A percentile compares a stretch with the other conserved stretches of the same genome.
phyloP scores from a whole-genome alignment of 2,113 vertebrate species.

The Marmota flaviventris region DNA sequence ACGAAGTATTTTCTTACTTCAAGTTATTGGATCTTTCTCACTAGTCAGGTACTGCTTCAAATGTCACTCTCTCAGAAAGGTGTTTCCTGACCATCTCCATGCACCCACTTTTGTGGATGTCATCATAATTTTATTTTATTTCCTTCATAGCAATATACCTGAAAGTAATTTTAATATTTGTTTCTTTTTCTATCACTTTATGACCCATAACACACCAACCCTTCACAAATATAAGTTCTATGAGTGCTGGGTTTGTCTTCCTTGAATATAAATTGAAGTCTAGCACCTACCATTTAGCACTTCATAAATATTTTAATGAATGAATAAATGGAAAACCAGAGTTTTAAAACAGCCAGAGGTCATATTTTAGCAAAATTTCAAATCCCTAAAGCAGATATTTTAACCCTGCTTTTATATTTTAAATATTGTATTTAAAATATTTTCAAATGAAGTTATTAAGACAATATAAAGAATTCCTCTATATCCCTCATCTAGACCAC shows the following conservation, averaged over 20 bases:
- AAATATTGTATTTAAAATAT: conserved; percentile 26
- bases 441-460: background rate
- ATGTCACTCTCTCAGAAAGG: background rate
- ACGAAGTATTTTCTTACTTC: background rate
- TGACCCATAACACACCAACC: background rate
- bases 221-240: background rate
- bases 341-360: background rate
- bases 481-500: background rate
- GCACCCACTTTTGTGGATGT: background rate
- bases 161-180: background rate
- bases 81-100: background rate
- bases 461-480: background rate
- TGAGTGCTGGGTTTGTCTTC: background rate
- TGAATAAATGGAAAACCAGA: background rate
- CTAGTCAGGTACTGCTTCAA: background rate
- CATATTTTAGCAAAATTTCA: background rate
- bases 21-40: background rate
- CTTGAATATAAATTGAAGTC: background rate
- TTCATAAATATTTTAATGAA: background rate
- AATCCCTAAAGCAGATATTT: background rate
- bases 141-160: background rate
- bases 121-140: background rate
- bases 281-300: background rate
- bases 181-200: background rate
- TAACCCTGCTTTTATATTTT: background rate